Percentiles rank a stretch among this genome's conserved stretches.
Conservation (phyloP, 1,140 invertebrate species). For the Plodia interpunctella region DNA sequence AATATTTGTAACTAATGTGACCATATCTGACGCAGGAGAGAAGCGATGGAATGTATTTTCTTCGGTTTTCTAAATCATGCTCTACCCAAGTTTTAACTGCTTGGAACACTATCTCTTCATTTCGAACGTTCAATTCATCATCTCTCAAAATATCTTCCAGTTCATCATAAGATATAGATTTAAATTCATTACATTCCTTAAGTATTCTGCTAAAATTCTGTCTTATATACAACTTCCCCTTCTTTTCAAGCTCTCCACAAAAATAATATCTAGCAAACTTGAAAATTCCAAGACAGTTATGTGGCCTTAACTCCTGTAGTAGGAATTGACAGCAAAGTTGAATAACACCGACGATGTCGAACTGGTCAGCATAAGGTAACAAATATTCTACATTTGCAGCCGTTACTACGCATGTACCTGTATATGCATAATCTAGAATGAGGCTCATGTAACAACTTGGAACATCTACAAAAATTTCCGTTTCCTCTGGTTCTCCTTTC, state of each 20-base stretch:
- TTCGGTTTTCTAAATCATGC: constrained; percentile 70
- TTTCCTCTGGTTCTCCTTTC: constrained; percentile 72
- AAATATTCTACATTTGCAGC: constrained; percentile 80
- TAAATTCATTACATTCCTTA: constrained; percentile 77
- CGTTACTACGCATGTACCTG: constrained; percentile 78
- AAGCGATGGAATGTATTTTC: constrained; percentile 77
- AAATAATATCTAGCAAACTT: constrained; percentile 84
- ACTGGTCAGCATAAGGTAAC: constrained; percentile 80
- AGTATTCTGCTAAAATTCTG: constrained; percentile 75
- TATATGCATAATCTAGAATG: constrained; percentile 83
- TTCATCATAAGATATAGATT: constrained; percentile 74
- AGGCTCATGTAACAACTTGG: constrained; percentile 71
- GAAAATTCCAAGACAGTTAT: constrained; percentile 83
- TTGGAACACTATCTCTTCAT: constrained; percentile 83
- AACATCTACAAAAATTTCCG: constrained; percentile 73
- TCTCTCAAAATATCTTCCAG: constrained; percentile 77
- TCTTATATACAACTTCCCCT: constrained; percentile 75
- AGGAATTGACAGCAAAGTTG: constrained; percentile 81
- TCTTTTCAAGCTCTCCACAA: constrained; percentile 78
- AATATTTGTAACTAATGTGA: constrained; percentile 81
- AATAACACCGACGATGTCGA: constrained; percentile 80
- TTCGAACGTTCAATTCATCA: constrained; percentile 82
- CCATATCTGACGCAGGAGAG: constrained; percentile 82
- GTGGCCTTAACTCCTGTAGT: constrained; percentile 73
- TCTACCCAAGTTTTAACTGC: constrained; percentile 81